phyloP scores from a whole-genome alignment of 2,113 vertebrate genomes.

The Alethe diademata region DNA sequence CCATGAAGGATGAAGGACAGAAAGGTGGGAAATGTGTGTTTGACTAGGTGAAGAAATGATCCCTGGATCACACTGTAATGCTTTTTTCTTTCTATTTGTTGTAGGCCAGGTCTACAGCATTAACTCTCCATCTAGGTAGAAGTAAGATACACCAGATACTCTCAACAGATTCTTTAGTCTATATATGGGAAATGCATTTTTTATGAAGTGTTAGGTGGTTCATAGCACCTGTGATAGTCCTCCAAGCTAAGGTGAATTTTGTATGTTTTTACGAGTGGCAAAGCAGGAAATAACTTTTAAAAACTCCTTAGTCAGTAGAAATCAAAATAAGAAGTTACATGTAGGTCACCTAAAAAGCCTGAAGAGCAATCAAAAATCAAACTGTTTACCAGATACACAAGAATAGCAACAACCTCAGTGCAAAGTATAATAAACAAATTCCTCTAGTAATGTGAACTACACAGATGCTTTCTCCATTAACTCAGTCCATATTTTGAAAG shows the following conservation, averaged over 20 bases:
- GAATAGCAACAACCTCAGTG: not conserved
- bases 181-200: not conserved
- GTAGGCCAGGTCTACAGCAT: not conserved
- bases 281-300: constrained; percentile 10
- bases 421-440: not conserved
- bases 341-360: not conserved
- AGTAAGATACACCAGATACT: not conserved
- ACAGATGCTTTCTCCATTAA: constrained; percentile 3
- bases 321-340: not conserved
- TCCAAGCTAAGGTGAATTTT: not conserved
- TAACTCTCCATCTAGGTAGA: not conserved
- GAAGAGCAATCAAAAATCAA: not conserved
- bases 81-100: not conserved
- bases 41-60: not conserved
- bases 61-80: not conserved
- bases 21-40: not conserved
- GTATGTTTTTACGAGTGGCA: not conserved
- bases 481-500: not conserved
- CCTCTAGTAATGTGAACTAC: not conserved
- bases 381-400: constrained; percentile 4
- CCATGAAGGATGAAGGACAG: not conserved
- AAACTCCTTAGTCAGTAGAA: not conserved
- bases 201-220: not conserved
- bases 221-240: not conserved
- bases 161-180: not conserved